Evolutionary conservation across 2,888 invertebrate species (phyloP).

Genomic region (Tetragonula carbonaria): DNA sequence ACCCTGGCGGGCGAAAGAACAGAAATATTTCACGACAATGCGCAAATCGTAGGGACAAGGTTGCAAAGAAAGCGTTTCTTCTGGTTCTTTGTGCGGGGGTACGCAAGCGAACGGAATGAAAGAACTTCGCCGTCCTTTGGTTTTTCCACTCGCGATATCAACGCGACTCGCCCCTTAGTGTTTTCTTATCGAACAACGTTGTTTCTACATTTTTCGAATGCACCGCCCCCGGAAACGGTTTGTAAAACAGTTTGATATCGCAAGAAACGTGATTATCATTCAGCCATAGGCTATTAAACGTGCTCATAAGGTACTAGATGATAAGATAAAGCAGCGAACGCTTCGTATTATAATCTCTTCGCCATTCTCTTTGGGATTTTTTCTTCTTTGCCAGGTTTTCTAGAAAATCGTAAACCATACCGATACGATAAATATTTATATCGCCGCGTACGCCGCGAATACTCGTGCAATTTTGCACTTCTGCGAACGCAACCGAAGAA

Average conservation of each 20-base stretch:
- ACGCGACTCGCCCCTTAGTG: constrained; percentile 6
- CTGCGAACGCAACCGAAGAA: too few relatives aligned
- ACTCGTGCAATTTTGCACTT: too few relatives aligned
- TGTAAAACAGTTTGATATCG: constrained; percentile 29
- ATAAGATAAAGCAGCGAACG: constrained; percentile 1
- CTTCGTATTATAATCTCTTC: background rate
- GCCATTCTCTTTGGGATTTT: background rate
- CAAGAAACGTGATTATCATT: constrained; percentile 45
- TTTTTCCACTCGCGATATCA: background rate
- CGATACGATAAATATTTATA: background rate
- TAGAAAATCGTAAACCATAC: background rate
- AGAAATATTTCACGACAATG: constrained; percentile 6
- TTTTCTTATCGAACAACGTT: constrained; percentile 27
- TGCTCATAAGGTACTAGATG: background rate
- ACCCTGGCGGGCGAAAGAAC: background rate
- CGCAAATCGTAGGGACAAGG: constrained; percentile 12
- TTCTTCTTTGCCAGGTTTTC: background rate
- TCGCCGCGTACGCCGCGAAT: too few relatives aligned
- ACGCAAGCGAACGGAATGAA: constrained; percentile 7
- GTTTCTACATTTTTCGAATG: constrained; percentile 23
- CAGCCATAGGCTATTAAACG: constrained; percentile 20
- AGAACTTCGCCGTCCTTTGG: constrained; percentile 14
- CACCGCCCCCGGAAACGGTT: constrained; percentile 4
- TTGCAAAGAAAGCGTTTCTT: constrained; percentile 5
- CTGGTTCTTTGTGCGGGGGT: constrained; percentile 1